phyloP scores from a whole-genome alignment of 2,888 invertebrate species.

The Yponomeuta evonymella region DNA sequence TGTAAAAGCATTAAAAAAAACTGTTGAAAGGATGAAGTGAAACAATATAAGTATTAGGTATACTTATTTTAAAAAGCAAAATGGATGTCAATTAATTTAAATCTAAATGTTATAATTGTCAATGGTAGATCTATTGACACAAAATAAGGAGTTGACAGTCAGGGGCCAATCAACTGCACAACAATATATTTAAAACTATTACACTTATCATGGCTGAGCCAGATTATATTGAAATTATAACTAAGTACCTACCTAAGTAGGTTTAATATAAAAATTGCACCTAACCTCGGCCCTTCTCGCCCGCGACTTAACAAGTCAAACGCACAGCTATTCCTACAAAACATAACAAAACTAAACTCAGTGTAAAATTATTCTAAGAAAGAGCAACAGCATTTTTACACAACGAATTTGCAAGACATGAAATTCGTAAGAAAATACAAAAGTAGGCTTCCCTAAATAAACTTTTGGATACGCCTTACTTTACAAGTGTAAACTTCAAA shows the following conservation, averaged over 20 bases:
- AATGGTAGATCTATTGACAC: neutral
- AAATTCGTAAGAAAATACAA: constrained; percentile 51
- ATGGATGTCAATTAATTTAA: no score
- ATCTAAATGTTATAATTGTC: no score
- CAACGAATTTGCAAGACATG: constrained; percentile 31
- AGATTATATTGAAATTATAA: neutral
- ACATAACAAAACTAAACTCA: neutral
- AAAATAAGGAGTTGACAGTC: neutral
- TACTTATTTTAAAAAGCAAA: no score
- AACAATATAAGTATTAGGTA: no score
- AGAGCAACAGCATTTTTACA: constrained; percentile 19
- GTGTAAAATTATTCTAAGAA: neutral
- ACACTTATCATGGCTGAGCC: neutral
- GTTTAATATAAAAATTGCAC: neutral
- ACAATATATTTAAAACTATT: neutral
- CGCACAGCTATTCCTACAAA: neutral
- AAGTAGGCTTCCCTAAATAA: constrained; percentile 29
- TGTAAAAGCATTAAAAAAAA: no score
- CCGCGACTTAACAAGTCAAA: neutral
- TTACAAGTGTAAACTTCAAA: neutral
- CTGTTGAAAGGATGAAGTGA: no score
- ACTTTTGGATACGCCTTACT: neutral
- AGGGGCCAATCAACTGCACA: neutral
- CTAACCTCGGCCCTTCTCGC: neutral
- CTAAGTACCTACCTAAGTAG: neutral